These are phyloP conservation scores for Lophotriccus pileatus DNA, from an alignment of 2,797 vertebrate genomes.

Conservation along the genomic window DNA sequence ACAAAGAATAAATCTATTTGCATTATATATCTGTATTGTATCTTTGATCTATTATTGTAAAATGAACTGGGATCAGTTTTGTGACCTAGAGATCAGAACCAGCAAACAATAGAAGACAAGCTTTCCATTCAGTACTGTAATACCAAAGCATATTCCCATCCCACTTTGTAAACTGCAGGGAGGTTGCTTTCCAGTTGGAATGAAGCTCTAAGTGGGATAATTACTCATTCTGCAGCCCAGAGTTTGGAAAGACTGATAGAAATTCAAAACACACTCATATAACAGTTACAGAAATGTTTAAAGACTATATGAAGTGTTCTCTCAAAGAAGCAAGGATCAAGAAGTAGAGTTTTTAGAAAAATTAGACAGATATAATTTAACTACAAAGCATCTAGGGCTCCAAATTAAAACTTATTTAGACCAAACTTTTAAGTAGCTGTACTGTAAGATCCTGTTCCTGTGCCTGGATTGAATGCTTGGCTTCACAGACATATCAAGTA, in stretches of 20 bases:
- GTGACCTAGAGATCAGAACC: neutral
- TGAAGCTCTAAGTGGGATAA: neutral
- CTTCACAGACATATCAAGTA: constrained; percentile 16
- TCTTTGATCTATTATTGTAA: neutral
- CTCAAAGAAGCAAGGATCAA: neutral
- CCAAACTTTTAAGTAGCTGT: neutral
- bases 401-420: neutral
- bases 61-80: neutral
- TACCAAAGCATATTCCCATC: neutral
- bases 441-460: neutral
- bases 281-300: neutral
- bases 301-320: neutral
- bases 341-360: neutral
- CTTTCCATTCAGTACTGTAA: neutral
- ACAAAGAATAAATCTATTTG: neutral
- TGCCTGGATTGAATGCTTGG: neutral
- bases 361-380: neutral
- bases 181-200: neutral
- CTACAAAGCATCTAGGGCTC: neutral
- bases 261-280: neutral
- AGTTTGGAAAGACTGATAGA: neutral
- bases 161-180: neutral
- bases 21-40: neutral
- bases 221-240: neutral
- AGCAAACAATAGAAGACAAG: neutral